Base-by-base conservation (phyloP, 2,888 invertebrate species). In the Nesidiocoris tenuis region DNA sequence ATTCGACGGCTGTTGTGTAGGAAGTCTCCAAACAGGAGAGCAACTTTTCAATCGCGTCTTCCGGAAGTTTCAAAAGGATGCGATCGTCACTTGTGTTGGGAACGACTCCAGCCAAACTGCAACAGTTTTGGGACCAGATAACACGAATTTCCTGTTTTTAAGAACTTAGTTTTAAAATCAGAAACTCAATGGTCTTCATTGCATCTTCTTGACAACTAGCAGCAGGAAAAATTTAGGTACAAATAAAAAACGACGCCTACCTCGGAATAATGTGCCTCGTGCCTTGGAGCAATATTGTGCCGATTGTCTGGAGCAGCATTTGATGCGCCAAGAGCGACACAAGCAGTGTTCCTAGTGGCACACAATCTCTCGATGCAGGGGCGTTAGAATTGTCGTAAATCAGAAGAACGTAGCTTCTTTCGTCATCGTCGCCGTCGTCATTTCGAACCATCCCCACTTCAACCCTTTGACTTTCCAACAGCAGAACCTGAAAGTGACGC, bases 291-390 rank as follows among this genome's bases (percentile, higher is more conserved):
- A 97, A 85, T 17, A 96, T 87, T 81, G 92, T 93, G 1, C 95
- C 96, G 77, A 96, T 90, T 72, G 95, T 92, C 85, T 96, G 96
- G 39, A 96, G 87, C 71, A 96, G 85, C 88, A 96, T 93, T 85
- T 96, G 96, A 83, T 96, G 96, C 2, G 96, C 94, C 79, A 96
- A 83, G 76, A 97, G 87, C 1, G 96, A 95, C 1, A 96, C 92
- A 0, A 96, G 92, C 70, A 97, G 84, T 79, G 91, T 93, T 81
- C 93, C 88, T 82, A 96, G 93, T 1, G 96, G 94, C 78, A 97
- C 94, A 80, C 95, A 87, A 81, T 92, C 91, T 77, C 91, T 79
- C 54, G 80, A 80, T 2, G 78, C 77, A 21, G 71, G 75, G n/a
- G 77, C 77, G 7, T 79, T 78, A n/a, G 76, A 65, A 24, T 79